A percentile compares a stretch with the other conserved stretches of the same genome.
Conservation (phyloP, 2,113 vertebrate species). For the Melanocharis versteri region DNA sequence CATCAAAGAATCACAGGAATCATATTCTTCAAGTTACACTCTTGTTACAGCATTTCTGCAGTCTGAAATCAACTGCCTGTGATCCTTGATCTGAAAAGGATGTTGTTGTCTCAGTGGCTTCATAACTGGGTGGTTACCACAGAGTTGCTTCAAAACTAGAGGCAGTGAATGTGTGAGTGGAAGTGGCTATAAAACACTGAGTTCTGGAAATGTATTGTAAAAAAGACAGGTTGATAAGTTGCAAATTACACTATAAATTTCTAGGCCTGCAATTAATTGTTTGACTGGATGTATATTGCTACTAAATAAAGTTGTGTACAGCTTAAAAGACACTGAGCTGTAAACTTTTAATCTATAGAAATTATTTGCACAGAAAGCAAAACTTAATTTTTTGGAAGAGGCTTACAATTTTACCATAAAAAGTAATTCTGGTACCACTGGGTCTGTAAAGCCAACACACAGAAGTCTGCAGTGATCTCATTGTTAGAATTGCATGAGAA, state of each 20-base stretch:
- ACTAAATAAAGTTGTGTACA: not conserved
- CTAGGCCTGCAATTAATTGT: not conserved
- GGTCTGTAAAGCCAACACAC: not conserved
- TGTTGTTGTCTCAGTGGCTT: not conserved
- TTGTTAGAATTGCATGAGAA: not conserved
- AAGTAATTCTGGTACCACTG: not conserved
- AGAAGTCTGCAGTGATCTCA: not conserved
- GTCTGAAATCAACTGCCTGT: not conserved
- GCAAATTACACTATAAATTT: not conserved
- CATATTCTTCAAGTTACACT: not conserved
- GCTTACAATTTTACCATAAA: not conserved
- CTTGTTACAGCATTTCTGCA: not conserved
- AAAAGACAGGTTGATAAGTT: not conserved
- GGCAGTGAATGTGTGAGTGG: not conserved
- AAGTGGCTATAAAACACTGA: not conserved
- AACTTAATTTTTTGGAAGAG: not conserved
- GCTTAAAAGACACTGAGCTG: not conserved
- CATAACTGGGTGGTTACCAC: not conserved
- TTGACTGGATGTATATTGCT: not conserved
- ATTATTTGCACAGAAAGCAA: not conserved
- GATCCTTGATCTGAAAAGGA: not conserved
- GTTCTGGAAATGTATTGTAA: not conserved
- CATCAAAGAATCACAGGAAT: not conserved
- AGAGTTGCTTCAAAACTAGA: not conserved
- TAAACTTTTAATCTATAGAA: not conserved